A percentile compares a stretch with the other conserved stretches of the same genome.
phyloP scores from a whole-genome alignment of 2,113 vertebrate genomes.

The Parotia lawesii region DNA sequence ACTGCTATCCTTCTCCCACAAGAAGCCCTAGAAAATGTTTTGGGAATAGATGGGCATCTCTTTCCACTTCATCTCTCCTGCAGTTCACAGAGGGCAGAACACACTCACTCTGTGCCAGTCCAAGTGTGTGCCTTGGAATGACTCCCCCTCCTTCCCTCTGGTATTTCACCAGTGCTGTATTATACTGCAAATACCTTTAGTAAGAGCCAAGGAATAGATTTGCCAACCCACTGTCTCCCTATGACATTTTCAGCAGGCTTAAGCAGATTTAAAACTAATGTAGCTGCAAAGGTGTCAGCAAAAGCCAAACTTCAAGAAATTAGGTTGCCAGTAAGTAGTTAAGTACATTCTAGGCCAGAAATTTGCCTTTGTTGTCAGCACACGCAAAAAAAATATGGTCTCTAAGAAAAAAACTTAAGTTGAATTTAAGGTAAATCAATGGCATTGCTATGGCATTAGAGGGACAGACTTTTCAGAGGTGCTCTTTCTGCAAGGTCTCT shows the following conservation, averaged over 20 bases:
- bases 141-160: neutral
- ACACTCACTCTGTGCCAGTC: rapidly evolving
- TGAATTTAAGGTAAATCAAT: neutral
- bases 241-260: neutral
- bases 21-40: neutral
- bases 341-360: neutral
- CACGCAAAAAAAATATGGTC: neutral
- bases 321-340: neutral
- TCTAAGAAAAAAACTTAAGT: neutral
- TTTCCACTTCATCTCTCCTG: neutral
- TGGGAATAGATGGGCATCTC: neutral
- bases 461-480: neutral
- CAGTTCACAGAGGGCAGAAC: neutral
- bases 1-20: neutral
- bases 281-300: neutral
- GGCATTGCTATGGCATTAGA: neutral
- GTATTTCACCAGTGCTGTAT: neutral
- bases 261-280: neutral
- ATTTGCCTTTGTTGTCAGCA: neutral
- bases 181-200: neutral
- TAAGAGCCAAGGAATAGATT: neutral
- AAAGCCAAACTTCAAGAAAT: neutral
- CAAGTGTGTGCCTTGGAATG: rapidly evolving
- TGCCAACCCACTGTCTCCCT: neutral
- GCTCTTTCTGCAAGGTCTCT: neutral